A percentile compares a stretch with the other conserved stretches of the same genome.
Conservation (phyloP, 2,797 vertebrate genomes). For the Peromyscus aztecus region DNA sequence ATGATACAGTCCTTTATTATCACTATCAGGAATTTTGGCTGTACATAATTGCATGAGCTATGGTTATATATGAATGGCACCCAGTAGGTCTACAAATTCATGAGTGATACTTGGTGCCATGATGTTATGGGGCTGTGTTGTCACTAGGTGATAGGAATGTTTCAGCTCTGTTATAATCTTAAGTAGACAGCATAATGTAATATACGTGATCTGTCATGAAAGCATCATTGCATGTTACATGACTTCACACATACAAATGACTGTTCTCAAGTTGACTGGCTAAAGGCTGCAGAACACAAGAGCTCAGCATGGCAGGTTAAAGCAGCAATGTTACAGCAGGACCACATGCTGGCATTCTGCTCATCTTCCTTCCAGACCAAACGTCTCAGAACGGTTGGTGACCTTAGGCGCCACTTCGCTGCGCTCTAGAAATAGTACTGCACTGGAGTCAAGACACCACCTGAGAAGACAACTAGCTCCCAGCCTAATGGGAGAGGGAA, state of each 20-base stretch:
- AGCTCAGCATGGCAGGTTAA: neutral
- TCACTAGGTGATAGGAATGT: neutral
- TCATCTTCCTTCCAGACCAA: neutral
- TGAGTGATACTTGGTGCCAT: neutral
- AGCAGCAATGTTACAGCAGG: neutral
- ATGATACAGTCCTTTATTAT: neutral
- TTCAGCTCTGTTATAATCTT: neutral
- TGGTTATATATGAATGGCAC: neutral
- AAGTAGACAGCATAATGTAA: neutral
- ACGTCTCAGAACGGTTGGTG: neutral
- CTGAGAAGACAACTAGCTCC: neutral
- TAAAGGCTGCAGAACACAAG: neutral
- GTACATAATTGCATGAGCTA: too few species aligned
- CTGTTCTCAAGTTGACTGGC: neutral
- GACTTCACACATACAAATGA: neutral
- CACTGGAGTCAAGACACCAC: neutral
- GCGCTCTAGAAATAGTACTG: neutral
- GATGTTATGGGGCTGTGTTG: neutral
- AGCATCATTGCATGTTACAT: neutral
- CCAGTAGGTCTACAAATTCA: neutral
- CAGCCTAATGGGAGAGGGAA: neutral
- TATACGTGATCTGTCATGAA: neutral
- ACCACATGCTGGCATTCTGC: neutral
- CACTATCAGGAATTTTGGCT: neutral
- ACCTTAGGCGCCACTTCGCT: neutral